phyloP scores from a whole-genome alignment of 2,113 vertebrate genomes.

The Hymenochirus boettgeri region DNA sequence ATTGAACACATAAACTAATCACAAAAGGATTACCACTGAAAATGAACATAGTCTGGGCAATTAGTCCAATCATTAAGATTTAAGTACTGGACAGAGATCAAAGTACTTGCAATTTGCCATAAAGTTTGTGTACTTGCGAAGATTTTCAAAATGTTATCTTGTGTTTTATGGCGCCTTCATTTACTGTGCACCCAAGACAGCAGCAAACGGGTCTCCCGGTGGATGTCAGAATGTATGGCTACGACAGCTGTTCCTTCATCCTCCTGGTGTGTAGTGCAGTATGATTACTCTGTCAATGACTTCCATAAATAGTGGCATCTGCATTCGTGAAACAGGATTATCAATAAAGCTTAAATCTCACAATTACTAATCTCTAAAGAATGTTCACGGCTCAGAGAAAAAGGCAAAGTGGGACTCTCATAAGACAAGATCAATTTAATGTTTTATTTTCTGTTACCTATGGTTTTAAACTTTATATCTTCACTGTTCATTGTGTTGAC shows the following conservation, averaged over 20 bases:
- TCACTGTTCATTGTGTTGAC: too few species aligned
- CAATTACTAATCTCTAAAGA: slow-evolving; percentile 88
- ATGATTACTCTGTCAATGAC: slow-evolving; percentile 95
- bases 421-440: too few species aligned
- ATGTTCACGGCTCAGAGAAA: too few species aligned
- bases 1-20: slow-evolving; percentile 91
- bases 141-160: slow-evolving; percentile 75
- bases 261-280: slow-evolving; percentile 86
- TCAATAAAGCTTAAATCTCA: slow-evolving; percentile 82
- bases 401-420: too few species aligned
- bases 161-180: slow-evolving; percentile 80
- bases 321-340: slow-evolving; percentile 92
- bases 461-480: too few species aligned
- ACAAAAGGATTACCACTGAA: slow-evolving; percentile 90
- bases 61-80: slow-evolving; percentile 98
- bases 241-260: slow-evolving; percentile 93
- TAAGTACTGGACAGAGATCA: slow-evolving; percentile 95
- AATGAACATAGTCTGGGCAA: slow-evolving; percentile 93
- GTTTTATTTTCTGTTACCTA: too few species aligned
- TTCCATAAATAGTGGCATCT: slow-evolving; percentile 83
- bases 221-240: slow-evolving; percentile 77
- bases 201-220: slow-evolving; percentile 83
- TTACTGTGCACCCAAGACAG: slow-evolving; percentile 78
- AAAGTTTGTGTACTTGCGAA: slow-evolving; percentile 89
- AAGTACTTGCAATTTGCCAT: slow-evolving; percentile 87